phyloP scores from a whole-genome alignment of 2,113 vertebrate species.

The Muntiacus muntjak region DNA sequence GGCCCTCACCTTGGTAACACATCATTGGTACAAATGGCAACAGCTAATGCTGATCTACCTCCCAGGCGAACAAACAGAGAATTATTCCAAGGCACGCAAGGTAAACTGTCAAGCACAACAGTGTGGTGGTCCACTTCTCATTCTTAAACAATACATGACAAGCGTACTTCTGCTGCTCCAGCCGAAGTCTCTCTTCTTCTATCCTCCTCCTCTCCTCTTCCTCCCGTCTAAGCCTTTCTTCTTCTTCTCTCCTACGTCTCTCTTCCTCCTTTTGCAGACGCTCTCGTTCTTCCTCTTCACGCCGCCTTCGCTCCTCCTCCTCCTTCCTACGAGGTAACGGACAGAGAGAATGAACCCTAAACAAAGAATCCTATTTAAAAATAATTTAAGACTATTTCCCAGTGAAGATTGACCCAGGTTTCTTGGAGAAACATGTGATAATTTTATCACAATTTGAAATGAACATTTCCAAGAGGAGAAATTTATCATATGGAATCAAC shows the following conservation, averaged over 20 bases:
- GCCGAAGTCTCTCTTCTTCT: constrained; percentile 92
- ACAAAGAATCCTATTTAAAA: not conserved
- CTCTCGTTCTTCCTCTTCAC: constrained; percentile 92
- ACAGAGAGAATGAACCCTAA: not conserved
- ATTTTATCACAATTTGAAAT: not conserved
- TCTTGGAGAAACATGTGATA: not conserved
- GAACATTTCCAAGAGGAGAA: not conserved
- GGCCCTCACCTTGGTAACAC: not conserved
- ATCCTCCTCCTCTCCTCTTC: constrained; percentile 90
- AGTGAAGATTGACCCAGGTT: not conserved
- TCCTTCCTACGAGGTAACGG: constrained; percentile 85
- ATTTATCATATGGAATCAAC: not conserved
- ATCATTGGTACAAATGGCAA: not conserved
- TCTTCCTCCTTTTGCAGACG: constrained; percentile 92
- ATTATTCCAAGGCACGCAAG: not conserved
- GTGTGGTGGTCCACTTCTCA: rapidly evolving
- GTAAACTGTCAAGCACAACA: not conserved
- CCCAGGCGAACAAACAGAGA: not conserved
- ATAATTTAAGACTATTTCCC: not conserved
- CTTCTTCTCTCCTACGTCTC: constrained; percentile 87
- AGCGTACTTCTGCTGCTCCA: constrained; percentile 97
- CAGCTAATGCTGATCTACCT: not conserved
- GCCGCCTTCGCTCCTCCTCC: constrained; percentile 90
- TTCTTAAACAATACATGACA: not conserved
- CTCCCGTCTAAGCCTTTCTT: constrained; percentile 89